Base-by-base conservation (phyloP, 2,797 vertebrate species). In the Siniperca undulata region DNA sequence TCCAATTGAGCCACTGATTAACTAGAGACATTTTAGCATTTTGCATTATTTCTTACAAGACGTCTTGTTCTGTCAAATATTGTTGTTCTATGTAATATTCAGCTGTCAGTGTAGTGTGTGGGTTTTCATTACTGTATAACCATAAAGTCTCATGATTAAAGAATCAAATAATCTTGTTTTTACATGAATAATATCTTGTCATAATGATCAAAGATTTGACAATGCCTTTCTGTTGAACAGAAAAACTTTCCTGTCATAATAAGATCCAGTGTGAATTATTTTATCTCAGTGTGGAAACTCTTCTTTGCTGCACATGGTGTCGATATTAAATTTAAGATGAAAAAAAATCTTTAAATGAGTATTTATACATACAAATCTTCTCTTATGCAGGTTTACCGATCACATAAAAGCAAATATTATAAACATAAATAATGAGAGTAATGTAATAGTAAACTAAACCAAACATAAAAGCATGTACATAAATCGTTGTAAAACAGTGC, bases 331-430 rank as follows among this genome's bases (percentile, higher is more conserved):
- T 7, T 46, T 38, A 17, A 44, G 19, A 61, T 46, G 46, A 58
- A 30, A 30, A 59, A 58, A 8, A 34, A 59, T 27, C 24, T 30
- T 30, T 30, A 30, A 30, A 30, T 30, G 30, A 30, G 30, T 30
- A 30, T 30, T 30, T 30, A 30, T 30, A 30, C 30, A 30, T 30
- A 30, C 30, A 30, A 30, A 36, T 36, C 36, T 36, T 36, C 44
- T 64, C 56, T 58, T 42, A 27, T 50, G 59, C n/a, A 50, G 66
- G 0, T 19, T 61, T 42, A 74, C 44, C 52, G 38, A 70, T 79
- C 59, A 59, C n/a, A 80, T 59, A 53, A 80, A 83, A 60, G n/a
- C 56, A 50, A 73, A 77, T 55, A 68, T 60, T 27, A 55, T 68
- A 64, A 69, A 60, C 74, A 70, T 40, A 77, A 70, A 68, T 13